Base-by-base conservation (phyloP, 2,113 vertebrate genomes). In the Gymnogyps californianus region DNA sequence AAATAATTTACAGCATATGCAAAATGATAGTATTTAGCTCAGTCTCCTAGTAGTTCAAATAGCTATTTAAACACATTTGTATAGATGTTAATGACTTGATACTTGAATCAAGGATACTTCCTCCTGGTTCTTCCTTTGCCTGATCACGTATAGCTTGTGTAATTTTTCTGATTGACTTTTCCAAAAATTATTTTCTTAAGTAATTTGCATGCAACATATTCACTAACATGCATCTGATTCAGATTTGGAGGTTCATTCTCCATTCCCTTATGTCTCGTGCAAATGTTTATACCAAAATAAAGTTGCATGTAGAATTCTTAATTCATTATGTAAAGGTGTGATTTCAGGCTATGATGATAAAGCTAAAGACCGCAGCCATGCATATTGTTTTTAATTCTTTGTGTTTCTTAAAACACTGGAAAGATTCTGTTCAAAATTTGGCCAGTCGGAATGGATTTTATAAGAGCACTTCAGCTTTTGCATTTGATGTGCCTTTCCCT, bases 381-480 rank as follows among this genome's bases (percentile, higher is more conserved):
- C 1, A 0, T 58, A 18, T 42, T 70, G 8, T 36, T 75, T 54
- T 44, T 25, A 87, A 49, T 65, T 81, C 11, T 49, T 70, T 49
- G 3, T 62, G 17, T 69, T 95, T 87, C 62, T 69, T 79, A n/a
- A 86, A 83, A 70, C 12, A 7, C 0, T 66, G 19, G 28, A 69
- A 85, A 65, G n/a, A n/a, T 47, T 65, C 19, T 51, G 11, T 65
- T 74, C 20, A 62, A 64, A 66, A n/a, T 36, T 17, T 70, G 55
- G 51, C 19, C 7, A 25, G 0, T 58, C 0, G 0, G 24, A 10
- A 8, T 93, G 38, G 31, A 32, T 89, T 82, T 93, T 87, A 0
- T 62, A 44, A 32, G 29, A 81, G 22, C 12, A 20, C 14, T 85
- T 89, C 13, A 74, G 2, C 12, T 75, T 80, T 65, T 52, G 29